phyloP scores from a whole-genome alignment of 2,113 vertebrate species.

The Zootoca vivipara region DNA sequence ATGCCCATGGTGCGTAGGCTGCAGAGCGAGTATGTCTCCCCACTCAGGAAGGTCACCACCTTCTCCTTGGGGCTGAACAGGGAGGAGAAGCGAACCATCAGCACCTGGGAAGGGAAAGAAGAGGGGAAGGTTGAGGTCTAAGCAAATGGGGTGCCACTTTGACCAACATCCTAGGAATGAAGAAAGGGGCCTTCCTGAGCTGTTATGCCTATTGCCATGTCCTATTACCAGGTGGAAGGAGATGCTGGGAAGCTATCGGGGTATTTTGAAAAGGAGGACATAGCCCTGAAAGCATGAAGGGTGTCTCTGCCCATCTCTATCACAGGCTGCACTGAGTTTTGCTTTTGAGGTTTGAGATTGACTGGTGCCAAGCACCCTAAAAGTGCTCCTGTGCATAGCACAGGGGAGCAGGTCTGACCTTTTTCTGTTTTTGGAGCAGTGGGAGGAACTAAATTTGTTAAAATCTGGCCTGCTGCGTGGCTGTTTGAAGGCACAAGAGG shows the following conservation, averaged over 20 bases:
- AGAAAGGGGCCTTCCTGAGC: background rate
- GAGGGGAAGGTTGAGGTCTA: background rate
- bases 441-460: background rate
- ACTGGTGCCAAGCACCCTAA: background rate
- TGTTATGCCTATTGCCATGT: background rate
- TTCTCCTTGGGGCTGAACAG: slow-evolving; percentile 85
- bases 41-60: slow-evolving; percentile 86
- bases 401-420: background rate
- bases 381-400: background rate
- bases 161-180: background rate
- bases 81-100: slow-evolving; percentile 87
- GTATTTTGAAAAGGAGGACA: background rate
- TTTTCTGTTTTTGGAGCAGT: background rate
- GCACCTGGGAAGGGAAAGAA: slow-evolving; percentile 70
- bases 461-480: background rate
- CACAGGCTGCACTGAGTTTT: too few species aligned
- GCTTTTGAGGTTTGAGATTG: background rate
- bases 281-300: background rate
- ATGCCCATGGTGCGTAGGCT: slow-evolving; percentile 85
- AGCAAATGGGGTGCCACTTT: background rate
- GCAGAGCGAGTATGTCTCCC: slow-evolving; percentile 82
- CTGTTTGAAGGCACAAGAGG: background rate
- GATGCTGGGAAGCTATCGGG: background rate
- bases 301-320: background rate
- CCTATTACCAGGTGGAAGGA: background rate